Percentiles rank a stretch among this genome's conserved stretches.
These are phyloP conservation scores for Ochropleura plecta DNA, from an alignment of 2,888 invertebrate genomes.

Conservation along the genomic window DNA sequence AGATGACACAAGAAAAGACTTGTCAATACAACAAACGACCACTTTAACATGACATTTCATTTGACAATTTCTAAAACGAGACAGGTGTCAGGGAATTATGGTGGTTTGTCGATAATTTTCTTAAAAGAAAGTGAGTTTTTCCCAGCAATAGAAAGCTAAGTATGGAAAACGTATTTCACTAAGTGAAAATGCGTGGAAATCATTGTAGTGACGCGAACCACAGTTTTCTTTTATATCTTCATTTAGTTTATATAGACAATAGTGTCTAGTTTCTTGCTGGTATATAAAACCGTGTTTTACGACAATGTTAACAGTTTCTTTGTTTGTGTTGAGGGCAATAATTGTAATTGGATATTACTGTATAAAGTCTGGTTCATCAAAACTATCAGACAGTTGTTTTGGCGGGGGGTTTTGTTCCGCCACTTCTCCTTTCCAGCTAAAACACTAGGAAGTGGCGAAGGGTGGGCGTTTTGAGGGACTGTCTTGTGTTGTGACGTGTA, in stretches of 20 bases:
- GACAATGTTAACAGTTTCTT: slow-evolving; percentile 4
- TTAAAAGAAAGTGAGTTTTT: slow-evolving; percentile 81
- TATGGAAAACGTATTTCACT: slow-evolving; percentile 82
- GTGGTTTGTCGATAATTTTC: slow-evolving; percentile 72
- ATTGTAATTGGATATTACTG: slow-evolving; percentile 8
- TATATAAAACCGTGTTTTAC: slow-evolving; percentile 4
- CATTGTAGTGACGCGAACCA: slow-evolving; percentile 58
- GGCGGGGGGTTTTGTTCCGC: too few relatives aligned
- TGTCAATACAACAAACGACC: slow-evolving; percentile 69
- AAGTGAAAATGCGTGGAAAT: slow-evolving; percentile 77
- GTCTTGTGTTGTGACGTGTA: too few relatives aligned
- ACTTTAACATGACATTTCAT: slow-evolving; percentile 46
- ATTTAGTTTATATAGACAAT: slow-evolving; percentile 31
- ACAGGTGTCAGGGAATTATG: slow-evolving; percentile 61
- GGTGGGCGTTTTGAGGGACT: too few relatives aligned
- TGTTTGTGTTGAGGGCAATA: slow-evolving; percentile 10
- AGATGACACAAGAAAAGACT: slow-evolving; percentile 77
- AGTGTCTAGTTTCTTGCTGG: slow-evolving; percentile 1
- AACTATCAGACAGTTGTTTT: too few relatives aligned
- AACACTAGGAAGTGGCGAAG: too few relatives aligned
- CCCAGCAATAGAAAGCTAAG: slow-evolving; percentile 74
- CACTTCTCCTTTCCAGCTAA: too few relatives aligned
- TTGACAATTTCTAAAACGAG: slow-evolving; percentile 20
- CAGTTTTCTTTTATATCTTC: slow-evolving; percentile 42
- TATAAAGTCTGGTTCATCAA: too few relatives aligned